These are phyloP conservation scores for Propsilocerus akamusi DNA, from an alignment of 1,140 invertebrate genomes.

Conservation along the genomic window DNA sequence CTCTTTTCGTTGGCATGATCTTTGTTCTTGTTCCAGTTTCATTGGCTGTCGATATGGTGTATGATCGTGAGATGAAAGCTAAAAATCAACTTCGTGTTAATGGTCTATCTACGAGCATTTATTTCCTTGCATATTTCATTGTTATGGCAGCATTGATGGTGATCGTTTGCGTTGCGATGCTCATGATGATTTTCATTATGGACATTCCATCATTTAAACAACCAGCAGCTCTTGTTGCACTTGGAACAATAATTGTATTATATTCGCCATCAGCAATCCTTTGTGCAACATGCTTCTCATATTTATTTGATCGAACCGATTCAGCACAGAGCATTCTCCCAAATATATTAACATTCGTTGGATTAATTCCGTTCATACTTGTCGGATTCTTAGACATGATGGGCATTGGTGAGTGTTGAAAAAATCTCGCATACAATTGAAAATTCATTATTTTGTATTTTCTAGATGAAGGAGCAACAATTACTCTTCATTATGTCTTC, in stretches of 20 bases:
- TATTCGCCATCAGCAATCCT: slow-evolving; percentile 58
- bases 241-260: slow-evolving; percentile 44
- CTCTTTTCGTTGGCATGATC: slow-evolving; percentile 58
- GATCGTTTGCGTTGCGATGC: slow-evolving; percentile 41
- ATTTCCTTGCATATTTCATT: slow-evolving; percentile 59
- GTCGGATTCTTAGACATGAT: slow-evolving; percentile 49
- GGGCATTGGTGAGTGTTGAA: slow-evolving; percentile 35
- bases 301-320: slow-evolving; percentile 64
- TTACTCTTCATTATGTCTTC: slow-evolving; percentile 48
- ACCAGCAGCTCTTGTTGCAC: slow-evolving; percentile 43
- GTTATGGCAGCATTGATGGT: slow-evolving; percentile 49
- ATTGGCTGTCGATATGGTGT: slow-evolving; percentile 61
- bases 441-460: slow-evolving; percentile 13
- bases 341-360: slow-evolving; percentile 52
- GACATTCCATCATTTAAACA: slow-evolving; percentile 45
- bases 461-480: slow-evolving; percentile 39
- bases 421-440: not conserved
- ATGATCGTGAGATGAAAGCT: slow-evolving; percentile 66
- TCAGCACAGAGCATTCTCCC: slow-evolving; percentile 60
- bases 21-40: slow-evolving; percentile 57
- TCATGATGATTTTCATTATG: slow-evolving; percentile 39
- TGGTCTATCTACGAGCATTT: slow-evolving; percentile 55
- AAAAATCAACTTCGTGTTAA: slow-evolving; percentile 69
- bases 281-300: slow-evolving; percentile 55
- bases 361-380: slow-evolving; percentile 52